Evolutionary conservation across 2,797 vertebrate species (phyloP).

Genomic region (Spinibarbus caldwelli): DNA sequence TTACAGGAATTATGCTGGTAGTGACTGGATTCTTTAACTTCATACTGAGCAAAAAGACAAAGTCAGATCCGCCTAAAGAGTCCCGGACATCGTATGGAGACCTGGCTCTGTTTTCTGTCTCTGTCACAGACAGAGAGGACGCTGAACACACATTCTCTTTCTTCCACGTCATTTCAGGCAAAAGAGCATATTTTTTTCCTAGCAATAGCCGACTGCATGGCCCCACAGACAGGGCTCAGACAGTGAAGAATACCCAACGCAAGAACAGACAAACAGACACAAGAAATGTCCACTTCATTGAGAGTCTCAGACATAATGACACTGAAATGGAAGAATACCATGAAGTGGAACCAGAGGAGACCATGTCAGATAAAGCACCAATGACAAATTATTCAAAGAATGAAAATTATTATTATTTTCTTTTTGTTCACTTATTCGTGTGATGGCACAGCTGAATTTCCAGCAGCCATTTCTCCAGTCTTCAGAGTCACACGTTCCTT

Average conservation of each 20-base stretch:
- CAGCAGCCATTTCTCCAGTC: not conserved
- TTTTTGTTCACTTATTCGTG: not conserved
- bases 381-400: conserved; percentile 68
- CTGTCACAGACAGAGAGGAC: conserved; percentile 67
- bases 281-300: conserved; percentile 76
- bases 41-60: conserved; percentile 88
- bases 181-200: conserved; percentile 69
- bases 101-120: conserved; percentile 67
- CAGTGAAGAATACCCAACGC: not conserved
- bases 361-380: conserved; percentile 85
- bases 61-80: conserved; percentile 65
- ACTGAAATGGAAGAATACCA: conserved; percentile 75
- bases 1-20: conserved; percentile 91
- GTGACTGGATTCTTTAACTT: conserved; percentile 90
- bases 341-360: conserved; percentile 83
- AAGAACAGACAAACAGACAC: conserved; percentile 49
- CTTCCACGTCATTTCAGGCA: conserved; percentile 69
- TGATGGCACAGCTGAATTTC: not conserved
- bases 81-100: conserved; percentile 70
- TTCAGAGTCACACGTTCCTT: not conserved
- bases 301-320: conserved; percentile 78
- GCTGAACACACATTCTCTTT: conserved; percentile 80
- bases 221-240: conserved; percentile 61
- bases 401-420: not conserved
- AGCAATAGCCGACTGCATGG: conserved; percentile 65